These are phyloP conservation scores for Trichonephila clavipes DNA, from an alignment of 1,140 invertebrate genomes.

Conservation along the genomic window DNA sequence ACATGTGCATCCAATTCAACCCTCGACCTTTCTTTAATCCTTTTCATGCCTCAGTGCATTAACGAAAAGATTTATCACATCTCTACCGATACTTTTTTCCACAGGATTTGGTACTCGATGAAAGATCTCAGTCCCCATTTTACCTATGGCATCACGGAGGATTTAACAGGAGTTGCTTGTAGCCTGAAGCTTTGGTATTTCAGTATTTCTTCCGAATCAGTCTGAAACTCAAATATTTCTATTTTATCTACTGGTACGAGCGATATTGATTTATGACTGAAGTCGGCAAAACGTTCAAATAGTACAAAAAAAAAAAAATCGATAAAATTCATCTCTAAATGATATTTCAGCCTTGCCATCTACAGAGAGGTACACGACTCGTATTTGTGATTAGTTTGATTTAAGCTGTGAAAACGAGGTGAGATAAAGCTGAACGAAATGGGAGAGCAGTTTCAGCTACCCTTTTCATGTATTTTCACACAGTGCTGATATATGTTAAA, in stretches of 20 bases:
- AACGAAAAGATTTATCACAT: neutral
- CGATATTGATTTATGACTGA: slow-evolving; percentile 1
- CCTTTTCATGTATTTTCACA: too few relatives aligned
- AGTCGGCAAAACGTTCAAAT: neutral
- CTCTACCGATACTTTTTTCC: slow-evolving; percentile 6
- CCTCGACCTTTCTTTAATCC: slow-evolving; percentile 8
- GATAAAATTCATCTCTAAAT: neutral
- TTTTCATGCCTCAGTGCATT: neutral
- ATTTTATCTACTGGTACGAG: neutral
- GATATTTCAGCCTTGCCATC: neutral
- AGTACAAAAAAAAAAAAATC: neutral
- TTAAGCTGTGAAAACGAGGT: neutral
- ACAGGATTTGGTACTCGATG: neutral
- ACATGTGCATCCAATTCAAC: slow-evolving; percentile 17
- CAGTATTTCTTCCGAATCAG: neutral
- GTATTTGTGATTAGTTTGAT: neutral
- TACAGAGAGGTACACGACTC: neutral
- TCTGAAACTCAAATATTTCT: slow-evolving; percentile 1
- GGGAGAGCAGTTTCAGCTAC: neutral
- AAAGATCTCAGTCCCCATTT: neutral
- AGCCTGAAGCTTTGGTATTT: neutral
- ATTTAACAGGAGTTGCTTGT: slow-evolving; percentile 5
- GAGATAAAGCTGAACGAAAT: neutral
- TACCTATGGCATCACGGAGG: neutral
- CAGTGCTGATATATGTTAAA: too few relatives aligned